phyloP scores from a whole-genome alignment of 2,797 vertebrate genomes.

The Chelon auratus region DNA sequence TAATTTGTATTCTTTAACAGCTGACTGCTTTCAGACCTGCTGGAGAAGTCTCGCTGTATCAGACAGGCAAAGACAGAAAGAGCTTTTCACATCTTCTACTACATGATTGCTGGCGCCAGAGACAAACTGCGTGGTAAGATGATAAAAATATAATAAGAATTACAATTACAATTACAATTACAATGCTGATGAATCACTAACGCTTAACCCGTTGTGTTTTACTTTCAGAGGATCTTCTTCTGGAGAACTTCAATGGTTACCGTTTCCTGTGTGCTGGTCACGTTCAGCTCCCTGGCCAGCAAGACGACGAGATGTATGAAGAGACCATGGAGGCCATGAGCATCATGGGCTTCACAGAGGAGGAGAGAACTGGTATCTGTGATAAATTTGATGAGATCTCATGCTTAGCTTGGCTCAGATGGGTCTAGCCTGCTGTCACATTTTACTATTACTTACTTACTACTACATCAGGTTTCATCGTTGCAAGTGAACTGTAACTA shows the following conservation, averaged over 20 bases:
- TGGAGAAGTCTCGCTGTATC: conserved; percentile 97
- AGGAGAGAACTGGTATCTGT: conserved; percentile 88
- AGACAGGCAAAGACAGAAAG: conserved; percentile 95
- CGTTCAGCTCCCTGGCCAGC: conserved; percentile 89
- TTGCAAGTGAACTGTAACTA: neutral
- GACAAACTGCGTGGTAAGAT: conserved; percentile 85
- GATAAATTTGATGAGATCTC: neutral
- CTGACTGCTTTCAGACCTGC: conserved; percentile 86
- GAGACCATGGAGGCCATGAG: conserved; percentile 96
- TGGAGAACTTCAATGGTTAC: conserved; percentile 92
- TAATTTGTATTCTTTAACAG: conserved; percentile 66
- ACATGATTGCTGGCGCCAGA: conserved; percentile 92
- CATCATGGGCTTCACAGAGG: conserved; percentile 94
- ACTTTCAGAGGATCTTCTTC: conserved; percentile 90
- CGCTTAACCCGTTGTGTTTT: conserved; percentile 20
- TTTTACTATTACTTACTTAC: neutral
- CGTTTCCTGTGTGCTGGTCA: conserved; percentile 92
- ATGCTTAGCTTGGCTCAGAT: neutral
- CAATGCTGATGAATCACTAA: neutral
- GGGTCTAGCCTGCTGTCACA: neutral
- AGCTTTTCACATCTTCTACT: conserved; percentile 98
- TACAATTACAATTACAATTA: no score
- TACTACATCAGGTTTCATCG: neutral
- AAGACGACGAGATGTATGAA: conserved; percentile 94
- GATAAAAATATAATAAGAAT: no score